Conservation (phyloP, 2,113 vertebrate species). For the Phrynosoma platyrhinos region DNA sequence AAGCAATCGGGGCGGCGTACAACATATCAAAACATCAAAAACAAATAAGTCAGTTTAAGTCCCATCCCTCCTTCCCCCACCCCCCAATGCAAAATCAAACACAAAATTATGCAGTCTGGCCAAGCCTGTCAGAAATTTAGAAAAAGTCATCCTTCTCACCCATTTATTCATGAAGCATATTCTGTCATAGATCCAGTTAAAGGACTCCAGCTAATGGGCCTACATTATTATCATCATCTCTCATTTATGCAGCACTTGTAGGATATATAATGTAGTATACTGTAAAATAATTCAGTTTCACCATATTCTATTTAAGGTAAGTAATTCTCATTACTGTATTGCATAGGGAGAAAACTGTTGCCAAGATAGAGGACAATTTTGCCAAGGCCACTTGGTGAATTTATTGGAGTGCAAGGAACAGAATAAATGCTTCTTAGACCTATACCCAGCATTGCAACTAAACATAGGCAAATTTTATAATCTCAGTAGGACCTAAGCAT, state of each 20-base stretch:
- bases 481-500: no score
- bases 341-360: background rate
- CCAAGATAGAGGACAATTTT: background rate
- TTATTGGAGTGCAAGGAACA: background rate
- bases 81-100: conserved; percentile 39
- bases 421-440: background rate
- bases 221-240: background rate
- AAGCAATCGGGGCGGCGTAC: no score
- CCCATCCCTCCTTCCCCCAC: no score
- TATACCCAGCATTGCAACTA: background rate
- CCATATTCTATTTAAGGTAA: background rate
- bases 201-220: conserved; percentile 2
- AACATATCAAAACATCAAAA: no score
- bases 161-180: conserved; percentile 20
- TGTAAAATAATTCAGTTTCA: background rate
- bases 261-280: background rate
- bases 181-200: background rate
- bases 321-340: background rate
- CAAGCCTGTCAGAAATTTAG: conserved; percentile 38
- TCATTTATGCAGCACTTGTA: background rate
- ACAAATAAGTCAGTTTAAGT: no score
- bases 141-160: background rate
- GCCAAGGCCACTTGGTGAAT: background rate
- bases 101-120: conserved; percentile 51
- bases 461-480: background rate